Conservation (phyloP, 35 echinoderm and acorn worm species). For the Lytechinus pictus region DNA sequence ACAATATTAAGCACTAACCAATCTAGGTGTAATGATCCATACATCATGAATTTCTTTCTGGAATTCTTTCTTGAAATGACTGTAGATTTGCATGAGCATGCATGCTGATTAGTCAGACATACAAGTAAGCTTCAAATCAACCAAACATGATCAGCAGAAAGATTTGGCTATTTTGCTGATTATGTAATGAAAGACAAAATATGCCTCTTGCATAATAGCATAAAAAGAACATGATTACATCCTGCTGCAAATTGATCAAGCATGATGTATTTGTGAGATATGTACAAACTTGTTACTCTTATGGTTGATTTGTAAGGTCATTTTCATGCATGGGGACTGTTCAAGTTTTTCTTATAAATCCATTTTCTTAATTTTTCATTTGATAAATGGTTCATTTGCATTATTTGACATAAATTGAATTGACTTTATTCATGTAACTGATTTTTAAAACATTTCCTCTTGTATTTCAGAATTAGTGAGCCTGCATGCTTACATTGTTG, state of each 20-base stretch:
- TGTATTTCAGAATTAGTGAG: slow-evolving; percentile 23
- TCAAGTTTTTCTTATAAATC: not conserved
- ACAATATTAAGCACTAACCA: not conserved
- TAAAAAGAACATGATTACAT: not conserved
- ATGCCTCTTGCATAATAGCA: not conserved
- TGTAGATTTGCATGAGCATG: slow-evolving; percentile 32
- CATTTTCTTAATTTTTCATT: not conserved
- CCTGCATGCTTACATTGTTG: slow-evolving; percentile 27
- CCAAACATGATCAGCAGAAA: not conserved
- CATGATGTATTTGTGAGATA: not conserved
- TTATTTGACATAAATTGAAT: not conserved
- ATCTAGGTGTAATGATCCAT: not conserved
- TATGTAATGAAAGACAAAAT: not conserved
- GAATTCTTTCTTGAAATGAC: not conserved
- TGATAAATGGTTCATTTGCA: slow-evolving; percentile 3
- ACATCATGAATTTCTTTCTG: not conserved
- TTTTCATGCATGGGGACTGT: slow-evolving; percentile 35
- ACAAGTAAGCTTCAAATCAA: slow-evolving; percentile 42
- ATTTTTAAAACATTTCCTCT: slow-evolving; percentile 23
- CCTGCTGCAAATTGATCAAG: not conserved
- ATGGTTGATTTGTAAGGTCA: slow-evolving; percentile 14
- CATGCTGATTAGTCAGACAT: slow-evolving; percentile 26
- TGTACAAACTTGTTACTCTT: not conserved
- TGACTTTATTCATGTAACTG: slow-evolving; percentile 32
- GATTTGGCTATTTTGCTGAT: not conserved